Evolutionary conservation across 2,113 vertebrate species (phyloP).

Genomic region (Nerophis ophidion): DNA sequence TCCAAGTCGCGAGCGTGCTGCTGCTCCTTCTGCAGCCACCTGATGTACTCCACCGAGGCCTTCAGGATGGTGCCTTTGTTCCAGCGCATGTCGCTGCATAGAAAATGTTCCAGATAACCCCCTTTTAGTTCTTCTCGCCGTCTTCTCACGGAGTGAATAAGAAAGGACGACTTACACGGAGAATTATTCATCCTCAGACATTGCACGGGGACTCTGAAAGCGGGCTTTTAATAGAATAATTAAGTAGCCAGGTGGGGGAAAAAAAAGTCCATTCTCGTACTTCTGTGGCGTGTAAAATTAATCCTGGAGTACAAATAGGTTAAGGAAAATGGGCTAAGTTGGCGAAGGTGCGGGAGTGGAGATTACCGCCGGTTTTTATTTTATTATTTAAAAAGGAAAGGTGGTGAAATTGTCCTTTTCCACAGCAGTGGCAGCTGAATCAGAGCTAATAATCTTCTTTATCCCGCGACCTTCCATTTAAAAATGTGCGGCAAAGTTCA

Average conservation of each 20-base stretch:
- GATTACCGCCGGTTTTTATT: conserved; percentile 62
- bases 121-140: conserved; percentile 32
- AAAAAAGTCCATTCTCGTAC: conserved; percentile 76
- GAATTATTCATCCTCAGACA: conserved; percentile 96
- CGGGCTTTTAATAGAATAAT: conserved; percentile 99
- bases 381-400: conserved; percentile 41
- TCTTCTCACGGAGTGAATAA: conserved; percentile 80
- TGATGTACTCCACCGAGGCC: conserved; percentile 99
- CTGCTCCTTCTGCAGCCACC: conserved; percentile 99
- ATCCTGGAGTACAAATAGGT: conserved; percentile 97
- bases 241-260: conserved; percentile 80
- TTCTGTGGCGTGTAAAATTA: conserved; percentile 95
- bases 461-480: conserved; percentile 64
- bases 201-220: conserved; percentile 91
- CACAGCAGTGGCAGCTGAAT: conserved; percentile 60
- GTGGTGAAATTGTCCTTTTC: conserved; percentile 66
- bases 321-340: conserved; percentile 69
- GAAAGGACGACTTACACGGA: conserved; percentile 95
- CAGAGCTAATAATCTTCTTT: conserved; percentile 70
- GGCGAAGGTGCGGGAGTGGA: conserved; percentile 55
- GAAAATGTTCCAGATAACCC: conserved; percentile 78
- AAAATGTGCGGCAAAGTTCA: conserved; percentile 69
- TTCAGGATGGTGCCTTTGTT: conserved; percentile 99
- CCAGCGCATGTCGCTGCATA: conserved; percentile 97
- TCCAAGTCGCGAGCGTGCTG: conserved; percentile 92